These are phyloP conservation scores for Semnornis frantzii DNA, from an alignment of 2,113 vertebrate genomes.

Conservation along the genomic window DNA sequence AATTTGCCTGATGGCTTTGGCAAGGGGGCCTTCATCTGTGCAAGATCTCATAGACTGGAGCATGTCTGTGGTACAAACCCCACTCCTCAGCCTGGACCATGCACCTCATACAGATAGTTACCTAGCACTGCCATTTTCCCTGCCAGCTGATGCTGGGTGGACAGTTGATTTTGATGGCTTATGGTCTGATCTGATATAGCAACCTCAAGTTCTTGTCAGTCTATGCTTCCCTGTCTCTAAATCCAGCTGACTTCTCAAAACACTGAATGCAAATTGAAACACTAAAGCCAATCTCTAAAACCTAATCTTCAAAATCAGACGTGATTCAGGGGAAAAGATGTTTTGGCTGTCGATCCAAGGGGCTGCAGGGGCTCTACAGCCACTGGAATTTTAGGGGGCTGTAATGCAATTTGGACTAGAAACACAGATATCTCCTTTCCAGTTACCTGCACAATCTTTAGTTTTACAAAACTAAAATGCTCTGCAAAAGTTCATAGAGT, in stretches of 20 bases:
- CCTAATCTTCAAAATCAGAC: background rate
- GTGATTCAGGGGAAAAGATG: background rate
- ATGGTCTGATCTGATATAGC: background rate
- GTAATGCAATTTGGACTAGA: background rate
- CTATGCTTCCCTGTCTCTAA: background rate
- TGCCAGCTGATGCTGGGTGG: background rate
- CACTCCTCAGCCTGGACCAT: background rate
- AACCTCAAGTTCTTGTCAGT: background rate
- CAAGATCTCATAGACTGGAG: background rate
- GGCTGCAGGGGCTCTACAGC: background rate
- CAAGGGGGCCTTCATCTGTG: background rate
- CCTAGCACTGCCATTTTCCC: background rate
- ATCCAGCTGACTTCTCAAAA: background rate
- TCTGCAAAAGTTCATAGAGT: background rate
- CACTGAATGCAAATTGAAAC: background rate
- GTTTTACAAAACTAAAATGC: background rate
- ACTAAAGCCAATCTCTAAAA: background rate
- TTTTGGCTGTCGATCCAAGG: background rate
- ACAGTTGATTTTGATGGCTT: background rate
- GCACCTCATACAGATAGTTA: background rate
- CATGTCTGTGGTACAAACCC: accelerated
- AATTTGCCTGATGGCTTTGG: background rate
- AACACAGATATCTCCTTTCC: background rate
- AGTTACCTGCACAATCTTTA: background rate
- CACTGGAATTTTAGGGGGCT: background rate